phyloP scores from a whole-genome alignment of 1,140 invertebrate species.

The Paramacrobiotus metropolitanus region DNA sequence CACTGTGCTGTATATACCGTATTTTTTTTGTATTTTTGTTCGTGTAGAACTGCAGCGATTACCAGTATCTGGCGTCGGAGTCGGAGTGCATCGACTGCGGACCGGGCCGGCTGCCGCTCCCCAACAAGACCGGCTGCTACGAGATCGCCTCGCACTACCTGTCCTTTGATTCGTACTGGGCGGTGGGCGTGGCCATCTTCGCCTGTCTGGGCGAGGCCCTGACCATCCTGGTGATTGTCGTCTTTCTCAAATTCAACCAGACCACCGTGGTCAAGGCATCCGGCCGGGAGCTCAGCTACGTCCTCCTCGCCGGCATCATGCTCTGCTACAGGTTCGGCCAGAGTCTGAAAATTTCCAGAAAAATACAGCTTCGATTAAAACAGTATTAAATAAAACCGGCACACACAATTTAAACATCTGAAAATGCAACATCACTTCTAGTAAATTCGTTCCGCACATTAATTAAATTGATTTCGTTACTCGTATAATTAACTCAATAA shows the following conservation, averaged over 20 bases:
- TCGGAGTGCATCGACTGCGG: constrained; percentile 58
- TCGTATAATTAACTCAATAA: too few species aligned
- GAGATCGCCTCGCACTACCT: constrained; percentile 50
- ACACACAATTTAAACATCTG: too few species aligned
- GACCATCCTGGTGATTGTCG: constrained; percentile 24
- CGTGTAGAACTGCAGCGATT: neutral
- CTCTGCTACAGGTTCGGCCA: constrained; percentile 73
- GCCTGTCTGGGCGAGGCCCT: constrained; percentile 24
- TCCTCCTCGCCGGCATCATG: constrained; percentile 60
- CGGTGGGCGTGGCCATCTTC: constrained; percentile 51
- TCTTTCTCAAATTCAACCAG: constrained; percentile 49
- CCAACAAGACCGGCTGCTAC: constrained; percentile 32
- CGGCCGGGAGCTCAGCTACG: constrained; percentile 61
- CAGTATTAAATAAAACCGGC: too few species aligned
- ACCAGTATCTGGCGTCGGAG: constrained; percentile 43
- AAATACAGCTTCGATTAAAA: too few species aligned
- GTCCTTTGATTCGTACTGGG: constrained; percentile 40
- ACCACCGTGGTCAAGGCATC: constrained; percentile 71
- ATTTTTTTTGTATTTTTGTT: constrained; percentile 32
- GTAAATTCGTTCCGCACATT: too few species aligned
- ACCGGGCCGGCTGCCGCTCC: constrained; percentile 50
- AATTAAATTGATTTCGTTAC: too few species aligned
- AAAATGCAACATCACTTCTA: too few species aligned
- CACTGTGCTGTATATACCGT: too few species aligned
- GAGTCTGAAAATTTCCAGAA: too few species aligned